Evolutionary conservation across 2,797 vertebrate genomes (phyloP).

Genomic region (Triplophysa yarkandensis): DNA sequence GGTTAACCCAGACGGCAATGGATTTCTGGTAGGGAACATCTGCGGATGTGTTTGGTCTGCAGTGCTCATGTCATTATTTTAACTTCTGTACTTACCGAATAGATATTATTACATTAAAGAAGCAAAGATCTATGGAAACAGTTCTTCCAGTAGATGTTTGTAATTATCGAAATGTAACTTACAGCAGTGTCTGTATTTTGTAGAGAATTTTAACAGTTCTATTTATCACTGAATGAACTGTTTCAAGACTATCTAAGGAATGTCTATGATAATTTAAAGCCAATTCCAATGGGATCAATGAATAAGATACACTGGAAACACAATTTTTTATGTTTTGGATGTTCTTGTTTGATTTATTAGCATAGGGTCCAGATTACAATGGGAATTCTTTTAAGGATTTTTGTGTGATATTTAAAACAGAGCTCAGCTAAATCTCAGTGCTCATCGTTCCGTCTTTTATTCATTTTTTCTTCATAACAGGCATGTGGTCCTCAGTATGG

Average conservation of each 20-base stretch:
- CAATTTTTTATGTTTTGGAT: too few relatives aligned
- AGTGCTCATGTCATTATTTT: neutral
- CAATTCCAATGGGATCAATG: neutral
- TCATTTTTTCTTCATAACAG: constrained; percentile 67
- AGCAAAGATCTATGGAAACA: neutral
- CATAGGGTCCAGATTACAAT: neutral
- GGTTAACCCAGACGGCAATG: constrained; percentile 87
- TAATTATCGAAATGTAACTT: constrained; percentile 53
- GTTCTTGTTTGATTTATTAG: neutral
- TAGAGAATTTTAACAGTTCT: neutral
- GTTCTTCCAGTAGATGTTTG: constrained; percentile 60
- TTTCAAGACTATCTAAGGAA: neutral
- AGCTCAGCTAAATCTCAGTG: neutral
- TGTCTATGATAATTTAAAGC: neutral
- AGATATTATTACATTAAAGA: constrained; percentile 10
- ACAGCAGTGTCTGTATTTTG: constrained; percentile 28
- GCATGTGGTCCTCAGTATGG: constrained; percentile 96
- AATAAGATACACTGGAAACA: neutral
- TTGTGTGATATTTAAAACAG: too few relatives aligned
- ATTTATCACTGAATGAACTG: constrained; percentile 13
- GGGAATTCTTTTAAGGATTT: too few relatives aligned
- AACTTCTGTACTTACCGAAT: neutral
- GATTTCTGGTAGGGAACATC: constrained; percentile 89
- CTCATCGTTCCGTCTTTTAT: neutral
- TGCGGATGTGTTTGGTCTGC: neutral